Conservation (phyloP, 2,797 vertebrate species). For the Emys orbicularis region DNA sequence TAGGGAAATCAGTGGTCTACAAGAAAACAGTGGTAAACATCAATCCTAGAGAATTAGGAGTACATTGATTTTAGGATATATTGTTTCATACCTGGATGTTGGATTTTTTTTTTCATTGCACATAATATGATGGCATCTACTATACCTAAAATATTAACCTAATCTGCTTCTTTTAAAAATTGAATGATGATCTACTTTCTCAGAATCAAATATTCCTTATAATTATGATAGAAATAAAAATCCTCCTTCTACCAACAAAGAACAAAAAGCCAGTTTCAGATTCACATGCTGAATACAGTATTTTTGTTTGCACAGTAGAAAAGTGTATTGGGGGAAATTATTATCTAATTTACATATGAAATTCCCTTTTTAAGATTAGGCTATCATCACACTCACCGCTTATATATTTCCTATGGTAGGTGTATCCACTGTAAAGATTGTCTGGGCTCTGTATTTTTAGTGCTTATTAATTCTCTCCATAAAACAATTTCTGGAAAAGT, state of each 20-base stretch:
- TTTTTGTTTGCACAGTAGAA: conserved; percentile 27
- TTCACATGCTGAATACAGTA: conserved; percentile 33
- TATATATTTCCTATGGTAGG: background rate
- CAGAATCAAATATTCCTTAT: conserved; percentile 27
- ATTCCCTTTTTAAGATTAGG: background rate
- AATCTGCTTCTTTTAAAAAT: background rate
- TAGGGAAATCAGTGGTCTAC: background rate
- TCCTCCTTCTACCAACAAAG: background rate
- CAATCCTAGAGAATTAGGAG: background rate
- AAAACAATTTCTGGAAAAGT: background rate
- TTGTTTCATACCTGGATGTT: conserved; percentile 3
- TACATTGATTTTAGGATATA: background rate
- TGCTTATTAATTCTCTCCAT: background rate
- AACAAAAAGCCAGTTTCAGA: conserved; percentile 10
- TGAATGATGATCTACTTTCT: conserved; percentile 40
- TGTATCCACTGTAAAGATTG: background rate
- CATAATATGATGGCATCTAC: background rate
- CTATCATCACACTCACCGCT: background rate
- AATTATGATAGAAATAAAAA: background rate
- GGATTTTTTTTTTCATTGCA: background rate
- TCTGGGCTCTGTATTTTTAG: background rate
- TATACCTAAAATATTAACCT: background rate
- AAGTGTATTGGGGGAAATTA: background rate
- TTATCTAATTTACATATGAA: background rate
- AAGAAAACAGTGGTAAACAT: background rate